Base-by-base conservation (phyloP, 2,888 invertebrate species). In the Agrochola circellaris region DNA sequence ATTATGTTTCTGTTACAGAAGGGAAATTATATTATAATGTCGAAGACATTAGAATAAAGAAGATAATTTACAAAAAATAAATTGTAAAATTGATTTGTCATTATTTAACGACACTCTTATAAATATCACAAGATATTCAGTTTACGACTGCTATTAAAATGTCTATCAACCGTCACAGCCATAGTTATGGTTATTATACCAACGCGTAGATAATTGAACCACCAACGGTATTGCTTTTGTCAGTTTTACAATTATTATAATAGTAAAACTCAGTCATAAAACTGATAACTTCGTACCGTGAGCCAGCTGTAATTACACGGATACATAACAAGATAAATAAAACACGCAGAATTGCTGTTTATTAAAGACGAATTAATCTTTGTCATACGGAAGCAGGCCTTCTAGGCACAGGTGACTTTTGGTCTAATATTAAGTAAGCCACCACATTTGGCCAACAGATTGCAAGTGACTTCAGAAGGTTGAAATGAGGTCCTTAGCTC, bases 231-330 rank as follows among this genome's bases (percentile, higher is more conserved):
- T 69, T 48, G 15, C 45, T 64, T 66, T 45, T 69, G 58, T 48
- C 3, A 56, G 23, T 82, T 62, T 51, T 82, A 82, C 64, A 75
- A 65, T 56, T 34, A 82, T 56, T 66, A 26, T 34, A 60, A 75
- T 54, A 30, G 65, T 77, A 30, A 83, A 38, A 77, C 23, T 34
- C 11, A 11, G 11, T 30, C 26, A 75, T 77, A 83, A 77, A 83
- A 51, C 42, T 58, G 80, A 80, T 77, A 77, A 80, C 20, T 34
- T 51, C 8, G 17, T n/a, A 45, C 9, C 30, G 30, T 48, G 48
- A 42, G 34, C 30, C 6, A 64, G 34, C 34, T 13, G 38, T 38
- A 34, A 38, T 45, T 15, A 34, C 17, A 15, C 15, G 20, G 30
- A 30, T 30, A 30, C 0, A 30, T 17, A 30, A 11, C 75, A 26